These are phyloP conservation scores for Scytalopus superciliaris DNA, from an alignment of 2,113 vertebrate species.

Conservation along the genomic window DNA sequence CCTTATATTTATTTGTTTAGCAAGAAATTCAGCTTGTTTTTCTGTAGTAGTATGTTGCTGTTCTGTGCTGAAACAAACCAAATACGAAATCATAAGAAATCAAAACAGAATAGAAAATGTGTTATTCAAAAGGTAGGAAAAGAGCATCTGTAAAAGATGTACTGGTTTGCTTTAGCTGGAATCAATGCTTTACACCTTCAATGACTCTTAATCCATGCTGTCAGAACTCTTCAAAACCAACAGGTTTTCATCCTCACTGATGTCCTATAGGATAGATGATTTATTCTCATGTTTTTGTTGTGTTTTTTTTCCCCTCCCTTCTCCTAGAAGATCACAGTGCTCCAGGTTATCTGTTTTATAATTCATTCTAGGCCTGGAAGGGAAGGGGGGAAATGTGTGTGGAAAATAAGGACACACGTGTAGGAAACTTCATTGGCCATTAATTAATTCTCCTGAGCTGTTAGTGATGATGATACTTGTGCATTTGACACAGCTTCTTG, in stretches of 20 bases:
- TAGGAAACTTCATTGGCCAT: not conserved
- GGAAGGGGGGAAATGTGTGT: not conserved
- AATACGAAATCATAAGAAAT: not conserved
- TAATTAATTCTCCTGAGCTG: constrained; percentile 26
- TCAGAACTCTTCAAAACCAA: constrained; percentile 24
- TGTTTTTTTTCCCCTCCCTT: too few species aligned
- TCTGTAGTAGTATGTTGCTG: not conserved
- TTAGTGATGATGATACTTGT: not conserved
- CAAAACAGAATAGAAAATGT: not conserved
- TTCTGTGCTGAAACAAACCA: not conserved
- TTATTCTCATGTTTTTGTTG: constrained; percentile 41
- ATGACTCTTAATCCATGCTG: not conserved
- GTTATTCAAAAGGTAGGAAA: not conserved
- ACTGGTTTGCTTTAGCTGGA: not conserved
- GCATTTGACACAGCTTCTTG: not conserved
- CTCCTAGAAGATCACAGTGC: not conserved
- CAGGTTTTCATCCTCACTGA: constrained; percentile 16
- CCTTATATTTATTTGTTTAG: not conserved
- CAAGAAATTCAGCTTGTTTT: not conserved
- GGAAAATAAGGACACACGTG: not conserved
- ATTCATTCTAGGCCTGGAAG: not conserved
- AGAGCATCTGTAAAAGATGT: not conserved
- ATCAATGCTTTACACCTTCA: constrained; percentile 1
- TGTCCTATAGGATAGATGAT: not conserved
- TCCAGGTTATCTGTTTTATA: constrained; percentile 27